phyloP scores from a whole-genome alignment of 2,797 vertebrate genomes.

The Octomys mimax region DNA sequence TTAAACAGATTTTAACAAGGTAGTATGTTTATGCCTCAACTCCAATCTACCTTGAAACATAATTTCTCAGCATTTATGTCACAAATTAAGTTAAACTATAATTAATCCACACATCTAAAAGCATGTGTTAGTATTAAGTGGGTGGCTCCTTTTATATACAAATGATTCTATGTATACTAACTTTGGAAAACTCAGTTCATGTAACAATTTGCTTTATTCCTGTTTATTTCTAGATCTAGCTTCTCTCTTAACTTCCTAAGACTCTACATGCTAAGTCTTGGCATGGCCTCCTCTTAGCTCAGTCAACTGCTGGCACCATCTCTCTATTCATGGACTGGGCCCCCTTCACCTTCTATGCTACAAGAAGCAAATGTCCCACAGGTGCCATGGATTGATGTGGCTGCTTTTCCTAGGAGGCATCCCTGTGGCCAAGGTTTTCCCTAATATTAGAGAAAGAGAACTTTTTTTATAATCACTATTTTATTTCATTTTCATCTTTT shows the following conservation, averaged over 20 bases:
- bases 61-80: background rate
- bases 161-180: background rate
- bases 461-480: background rate
- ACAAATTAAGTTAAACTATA: slow-evolving; percentile 45
- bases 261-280: background rate
- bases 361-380: background rate
- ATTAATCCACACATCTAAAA: background rate
- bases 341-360: background rate
- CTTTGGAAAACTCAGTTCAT: background rate
- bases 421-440: background rate
- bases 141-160: background rate
- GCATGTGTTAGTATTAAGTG: background rate
- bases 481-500: background rate
- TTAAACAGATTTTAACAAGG: background rate
- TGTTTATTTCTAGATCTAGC: background rate
- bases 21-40: background rate
- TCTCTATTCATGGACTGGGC: background rate
- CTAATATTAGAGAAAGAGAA: background rate
- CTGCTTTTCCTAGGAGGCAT: background rate
- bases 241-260: background rate
- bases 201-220: background rate
- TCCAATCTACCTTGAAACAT: background rate
- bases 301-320: background rate
- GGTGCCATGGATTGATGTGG: background rate
- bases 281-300: background rate